These are phyloP conservation scores for Littorina saxatilis DNA, from an alignment of 1,140 invertebrate genomes.

Conservation along the genomic window DNA sequence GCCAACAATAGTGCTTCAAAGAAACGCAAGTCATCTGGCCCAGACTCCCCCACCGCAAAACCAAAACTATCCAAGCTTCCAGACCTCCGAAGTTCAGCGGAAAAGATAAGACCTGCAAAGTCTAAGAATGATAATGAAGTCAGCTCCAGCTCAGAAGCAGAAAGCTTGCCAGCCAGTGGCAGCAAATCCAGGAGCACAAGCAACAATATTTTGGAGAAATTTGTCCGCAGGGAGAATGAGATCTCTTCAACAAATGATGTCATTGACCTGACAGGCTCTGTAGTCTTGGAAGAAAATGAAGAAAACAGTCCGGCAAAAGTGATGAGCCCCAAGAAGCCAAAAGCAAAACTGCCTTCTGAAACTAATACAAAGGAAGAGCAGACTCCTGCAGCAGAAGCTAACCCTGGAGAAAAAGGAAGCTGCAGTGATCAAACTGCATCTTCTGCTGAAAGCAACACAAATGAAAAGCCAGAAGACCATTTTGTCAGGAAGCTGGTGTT, in stretches of 20 bases:
- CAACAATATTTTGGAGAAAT: conserved; percentile 51
- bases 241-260: conserved; percentile 58
- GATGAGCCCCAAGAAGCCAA: conserved; percentile 3
- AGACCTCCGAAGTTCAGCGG: conserved; percentile 26
- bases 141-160: conserved; percentile 66
- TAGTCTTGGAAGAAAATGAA: background rate
- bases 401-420: too few species aligned
- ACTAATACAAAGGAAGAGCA: too few species aligned
- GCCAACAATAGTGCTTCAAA: conserved; percentile 40
- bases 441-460: background rate
- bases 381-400: too few species aligned
- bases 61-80: conserved; percentile 37
- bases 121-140: conserved; percentile 61
- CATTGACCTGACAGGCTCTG: conserved; percentile 51
- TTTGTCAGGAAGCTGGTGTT: conserved; percentile 31
- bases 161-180: conserved; percentile 41
- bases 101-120: conserved; percentile 10
- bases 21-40: conserved; percentile 65
- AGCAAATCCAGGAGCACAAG: conserved; percentile 39
- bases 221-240: conserved; percentile 57
- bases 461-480: background rate
- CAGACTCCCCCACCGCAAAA: conserved; percentile 54
- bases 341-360: too few species aligned
- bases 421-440: background rate
- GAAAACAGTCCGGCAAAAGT: conserved; percentile 24